Base-by-base conservation (phyloP, 2,797 vertebrate species). In the Cygnus olor region DNA sequence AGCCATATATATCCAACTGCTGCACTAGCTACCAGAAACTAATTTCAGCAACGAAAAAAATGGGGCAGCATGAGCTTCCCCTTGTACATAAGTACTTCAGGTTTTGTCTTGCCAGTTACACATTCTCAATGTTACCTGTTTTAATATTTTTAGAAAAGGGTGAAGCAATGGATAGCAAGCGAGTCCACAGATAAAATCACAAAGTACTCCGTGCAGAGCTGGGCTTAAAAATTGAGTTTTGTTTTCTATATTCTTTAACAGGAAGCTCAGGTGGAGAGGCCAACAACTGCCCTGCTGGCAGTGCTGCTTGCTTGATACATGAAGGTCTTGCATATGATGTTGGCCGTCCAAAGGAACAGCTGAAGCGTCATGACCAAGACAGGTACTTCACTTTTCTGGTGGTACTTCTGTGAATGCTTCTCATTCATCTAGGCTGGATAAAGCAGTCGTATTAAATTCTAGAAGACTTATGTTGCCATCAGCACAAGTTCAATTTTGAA, bases 231-330 rank as follows among this genome's bases (percentile, higher is more conserved):
- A 34, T 6, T 2, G 36, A 72, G 12, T 58, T 14, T 14, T 91
- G 0, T 77, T 89, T 90, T 79, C 53, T 89, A 0, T 89, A 3
- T 91, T 40, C 61, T 80, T 0, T 88, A 5, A 95, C 88, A 77
- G 97, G 97, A 80, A 89, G 36, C 6, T 85, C 96, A 20, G 95
- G 81, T 20, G 97, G 78, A 7, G 90, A 95, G 77, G 94, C 97
- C 36, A 82, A 34, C 3, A 89, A 4, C 25, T 99, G 99, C 94
- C 98, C 98, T 4, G 36, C 84, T 13, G 98, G 95, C 14, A 98
- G 98, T 9, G 98, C 99, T 5, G 99, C 99, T 80, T 99, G 99
- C 92, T 97, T 99, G 86, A 80, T 98, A 76, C 98, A 96, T 34
- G 82, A 86, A 4, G 86, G 95, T 15, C 94, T 57, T n/a, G 98